Conservation (phyloP, 2,113 vertebrate genomes). For the Dolichotis patagonum region DNA sequence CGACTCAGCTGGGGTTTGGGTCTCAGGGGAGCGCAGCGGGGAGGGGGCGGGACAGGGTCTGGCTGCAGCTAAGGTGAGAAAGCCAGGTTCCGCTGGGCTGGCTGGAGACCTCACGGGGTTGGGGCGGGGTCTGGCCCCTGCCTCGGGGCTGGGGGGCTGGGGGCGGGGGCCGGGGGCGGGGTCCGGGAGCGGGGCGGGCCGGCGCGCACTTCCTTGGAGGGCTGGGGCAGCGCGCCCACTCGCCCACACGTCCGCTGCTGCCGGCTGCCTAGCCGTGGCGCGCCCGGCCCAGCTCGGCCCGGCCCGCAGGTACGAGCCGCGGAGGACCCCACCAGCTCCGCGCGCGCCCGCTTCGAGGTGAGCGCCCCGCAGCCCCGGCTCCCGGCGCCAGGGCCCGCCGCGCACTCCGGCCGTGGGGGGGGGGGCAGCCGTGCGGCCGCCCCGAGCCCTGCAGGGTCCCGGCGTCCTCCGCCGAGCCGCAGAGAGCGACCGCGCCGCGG, state of each 20-base stretch:
- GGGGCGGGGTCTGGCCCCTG: conserved; percentile 61
- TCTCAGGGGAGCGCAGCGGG: neutral
- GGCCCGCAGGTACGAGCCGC: conserved; percentile 69
- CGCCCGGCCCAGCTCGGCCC: neutral
- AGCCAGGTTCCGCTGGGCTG: neutral
- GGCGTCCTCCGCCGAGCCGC: neutral
- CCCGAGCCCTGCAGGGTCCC: no score
- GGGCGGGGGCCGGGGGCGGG: conserved; percentile 43
- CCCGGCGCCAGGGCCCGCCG: neutral
- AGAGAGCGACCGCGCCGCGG: neutral
- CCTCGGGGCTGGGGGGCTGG: neutral
- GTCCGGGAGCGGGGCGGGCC: conserved; percentile 71
- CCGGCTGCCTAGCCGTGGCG: neutral
- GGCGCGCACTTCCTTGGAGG: conserved; percentile 75
- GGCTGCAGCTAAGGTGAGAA: neutral
- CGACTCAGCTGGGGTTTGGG: neutral
- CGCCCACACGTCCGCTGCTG: conserved; percentile 61
- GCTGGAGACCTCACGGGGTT: neutral
- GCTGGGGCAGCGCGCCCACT: conserved; percentile 70
- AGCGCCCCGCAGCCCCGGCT: conserved; percentile 41
- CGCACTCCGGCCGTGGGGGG: no score
- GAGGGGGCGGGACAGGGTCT: conserved; percentile 37
- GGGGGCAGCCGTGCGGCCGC: neutral
- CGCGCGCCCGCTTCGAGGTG: conserved; percentile 67
- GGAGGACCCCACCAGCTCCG: neutral